Base-by-base conservation (phyloP, 1,140 invertebrate genomes). In the Thrips palmi region DNA sequence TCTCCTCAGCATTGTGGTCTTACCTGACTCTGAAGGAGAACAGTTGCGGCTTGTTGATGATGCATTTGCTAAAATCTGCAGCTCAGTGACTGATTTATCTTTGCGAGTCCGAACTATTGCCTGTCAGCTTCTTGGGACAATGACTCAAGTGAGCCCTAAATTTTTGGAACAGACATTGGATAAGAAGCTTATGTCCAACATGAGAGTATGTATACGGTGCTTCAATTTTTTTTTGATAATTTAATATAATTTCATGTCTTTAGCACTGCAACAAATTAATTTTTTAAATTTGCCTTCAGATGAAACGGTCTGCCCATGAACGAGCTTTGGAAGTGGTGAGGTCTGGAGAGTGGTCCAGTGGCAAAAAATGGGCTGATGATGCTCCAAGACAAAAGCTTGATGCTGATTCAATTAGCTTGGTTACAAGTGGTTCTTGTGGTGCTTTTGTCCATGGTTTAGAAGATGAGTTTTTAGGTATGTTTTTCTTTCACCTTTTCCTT, bases 381-480 rank as follows among this genome's bases (percentile, higher is more conserved):
- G 74, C 72, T 25, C 85, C 85, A 0, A 73, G 75, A 43, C 83
- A 87, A 53, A 54, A 70, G 45, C 49, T 84, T 8, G 71, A 82
- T 53, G 74, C 82, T 23, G 74, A 83, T 23, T 69, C 69, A 42
- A 71, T 92, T 21, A 83, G 71, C 44, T 60, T 94, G 22, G 85
- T 94, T 54, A 80, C 78, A 23, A 88, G 82, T 49, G 93, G 92
- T 12, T 83, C 93, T 7, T 97, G 92, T 62, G 94, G 94, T 11
- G 94, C 93, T 30, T 92, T 97, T 62, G 88, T 99, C 46, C 91
- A 97, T 59, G 94, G 92, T 0, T 65, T 98, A 18, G 94, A 99
- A 63, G 94, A 99, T 64, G 93, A 99, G 65, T 96, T 82, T 62
- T 63, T 93, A 48, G 75, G 85, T 87, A 55, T 52, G 35, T 30